phyloP scores from a whole-genome alignment of 2,113 vertebrate genomes.

The Megaceryle torquata region DNA sequence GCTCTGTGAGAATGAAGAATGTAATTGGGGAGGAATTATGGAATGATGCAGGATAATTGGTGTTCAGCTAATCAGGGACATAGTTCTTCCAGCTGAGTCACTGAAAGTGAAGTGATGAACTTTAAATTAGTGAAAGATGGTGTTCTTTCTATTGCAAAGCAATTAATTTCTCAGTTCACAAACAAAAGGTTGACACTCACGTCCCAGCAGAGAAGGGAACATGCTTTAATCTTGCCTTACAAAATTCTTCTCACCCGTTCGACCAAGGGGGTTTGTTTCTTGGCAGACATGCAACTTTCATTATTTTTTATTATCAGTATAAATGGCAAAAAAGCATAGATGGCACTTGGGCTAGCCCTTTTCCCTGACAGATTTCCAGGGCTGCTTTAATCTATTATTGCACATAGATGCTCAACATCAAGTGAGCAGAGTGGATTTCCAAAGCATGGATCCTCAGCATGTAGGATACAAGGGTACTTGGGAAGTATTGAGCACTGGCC shows the following conservation, averaged over 20 bases:
- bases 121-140: too few relatives aligned
- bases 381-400: neutral
- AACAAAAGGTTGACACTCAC: neutral
- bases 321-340: neutral
- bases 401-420: neutral
- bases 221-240: slow-evolving; percentile 8
- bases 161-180: slow-evolving; percentile 47
- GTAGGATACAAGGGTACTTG: neutral
- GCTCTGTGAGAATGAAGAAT: neutral
- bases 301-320: slow-evolving; percentile 26
- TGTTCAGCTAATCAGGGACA: neutral
- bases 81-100: neutral
- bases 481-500: neutral
- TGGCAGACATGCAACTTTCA: neutral
- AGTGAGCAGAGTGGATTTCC: neutral
- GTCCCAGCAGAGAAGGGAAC: neutral
- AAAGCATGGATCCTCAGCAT: neutral
- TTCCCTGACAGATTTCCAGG: neutral
- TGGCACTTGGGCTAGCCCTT: neutral
- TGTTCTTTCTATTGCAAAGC: neutral
- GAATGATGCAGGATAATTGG: neutral
- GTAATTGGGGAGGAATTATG: neutral
- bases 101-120: neutral
- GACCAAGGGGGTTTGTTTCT: slow-evolving; percentile 17
- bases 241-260: neutral